Base-by-base conservation (phyloP, 2,888 invertebrate species). In the Cosmorhoe ocellata region DNA sequence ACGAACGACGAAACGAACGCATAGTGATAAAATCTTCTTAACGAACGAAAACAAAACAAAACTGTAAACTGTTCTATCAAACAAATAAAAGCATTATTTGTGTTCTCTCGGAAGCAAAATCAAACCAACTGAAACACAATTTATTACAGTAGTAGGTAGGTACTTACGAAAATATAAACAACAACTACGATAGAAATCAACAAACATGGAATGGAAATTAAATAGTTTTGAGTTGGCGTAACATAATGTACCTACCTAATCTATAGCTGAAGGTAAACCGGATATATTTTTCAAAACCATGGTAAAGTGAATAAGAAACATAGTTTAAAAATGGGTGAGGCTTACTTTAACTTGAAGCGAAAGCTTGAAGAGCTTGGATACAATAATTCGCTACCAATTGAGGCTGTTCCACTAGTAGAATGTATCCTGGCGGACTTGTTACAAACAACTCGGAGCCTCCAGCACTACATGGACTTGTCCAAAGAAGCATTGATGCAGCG, bases 351-450 rank as follows among this genome's bases (percentile, higher is more conserved):
- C 64, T 70, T 89, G 38, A 86, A 96, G 42, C 92, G 93, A 57
- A 94, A 96, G 71, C 90, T 98, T 30, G 95, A 97, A 81, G 93
- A 94, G 53, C 91, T 97, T 57, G 98, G 98, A 1, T 98, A 97
- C 74, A 92, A 92, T 34, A 95, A 96, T 70, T 88, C 93, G 1
- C 87, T 98, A 56, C 93, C 94, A 0, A 79, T 94, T 9, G 96
- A 97, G 57, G 94, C 95, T 34, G 91, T 97, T 31, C 94, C 96
- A 28, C 84, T 98, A 58, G 95, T 97, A 60, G 95, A 96, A 81
- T 93, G 93, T 71, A 79, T 98, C 51, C 86, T 97, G 44, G 93
- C 94, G 34, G 98, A 98, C 84, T 91, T 98, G 51, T 91, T 97
- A 54, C 95, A 95, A 76, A 97, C 97, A 6, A 97, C 97, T n/a